Base-by-base conservation (phyloP, 2,113 vertebrate species). In the Callaeas wilsoni region DNA sequence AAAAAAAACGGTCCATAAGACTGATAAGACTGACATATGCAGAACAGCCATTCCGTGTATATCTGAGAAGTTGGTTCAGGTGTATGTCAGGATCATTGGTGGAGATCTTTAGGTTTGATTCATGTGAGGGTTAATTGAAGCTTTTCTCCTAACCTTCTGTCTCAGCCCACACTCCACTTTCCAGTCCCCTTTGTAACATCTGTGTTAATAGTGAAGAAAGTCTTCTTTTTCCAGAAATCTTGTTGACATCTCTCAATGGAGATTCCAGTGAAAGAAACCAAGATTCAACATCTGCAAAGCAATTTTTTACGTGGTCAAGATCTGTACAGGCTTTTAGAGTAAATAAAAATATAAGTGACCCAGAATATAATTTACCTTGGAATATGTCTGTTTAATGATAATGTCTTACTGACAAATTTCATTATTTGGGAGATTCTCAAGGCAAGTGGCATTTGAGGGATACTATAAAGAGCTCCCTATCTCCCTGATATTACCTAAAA, bases 1-100 rank as follows among this genome's bases (percentile, higher is more conserved):
- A 64, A 14, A 57, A 52, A 41, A 11, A 13, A 41, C 16, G 2
- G 3, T 4, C 35, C 5, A 1, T 50, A 15, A 10, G 3, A 27
- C 37, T 78, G 35, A 5, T 42, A 56, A 71, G 21, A 37, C 21
- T 44, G 52, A 64, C 4, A 9, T 6, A n/a, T 16, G 6, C 35
- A 90, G 50, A 87, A 37, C 10, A 60, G 53, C 27, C 25, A 29
- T 67, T 65, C 44, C 33, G 62, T 10, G 18, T 23, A 5, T 33
- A 47, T 50, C 46, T 62, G 32, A 86, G 90, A 59, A 69, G 4
- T 9, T 71, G 30, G 14, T 73, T 85, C 49, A 86, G 21, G 44
- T 50, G 9, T 47, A 39, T 75, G 30, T 90, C 73, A 87, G 44
- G 41, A 71, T 32, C 39, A 56, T 16, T 59, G 64, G 25, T 16